phyloP scores from a whole-genome alignment of 2,113 vertebrate species.

The Pelodiscus sinensis region DNA sequence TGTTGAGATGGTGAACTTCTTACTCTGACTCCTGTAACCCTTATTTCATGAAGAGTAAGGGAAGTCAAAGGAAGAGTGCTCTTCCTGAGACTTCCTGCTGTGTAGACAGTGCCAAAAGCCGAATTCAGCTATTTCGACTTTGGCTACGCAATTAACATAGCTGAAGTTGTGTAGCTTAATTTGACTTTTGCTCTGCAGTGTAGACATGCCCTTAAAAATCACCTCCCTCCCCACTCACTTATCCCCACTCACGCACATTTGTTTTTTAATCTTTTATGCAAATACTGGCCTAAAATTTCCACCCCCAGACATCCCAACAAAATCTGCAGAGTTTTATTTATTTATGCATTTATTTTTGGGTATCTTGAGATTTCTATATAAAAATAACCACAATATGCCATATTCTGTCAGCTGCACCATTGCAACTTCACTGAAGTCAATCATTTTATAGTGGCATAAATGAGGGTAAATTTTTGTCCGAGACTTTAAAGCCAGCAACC shows the following conservation, averaged over 20 bases:
- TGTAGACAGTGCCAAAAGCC: too few relatives aligned
- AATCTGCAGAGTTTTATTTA: background rate
- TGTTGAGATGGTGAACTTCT: too few relatives aligned
- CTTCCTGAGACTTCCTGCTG: too few relatives aligned
- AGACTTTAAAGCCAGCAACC: conserved; percentile 51
- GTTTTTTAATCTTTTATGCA: conserved; percentile 45
- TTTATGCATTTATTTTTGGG: background rate
- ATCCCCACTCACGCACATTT: background rate
- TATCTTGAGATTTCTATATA: background rate
- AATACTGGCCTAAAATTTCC: background rate
- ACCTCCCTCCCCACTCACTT: background rate
- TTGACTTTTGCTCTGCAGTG: too few relatives aligned
- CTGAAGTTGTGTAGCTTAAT: too few relatives aligned
- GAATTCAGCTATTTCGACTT: too few relatives aligned
- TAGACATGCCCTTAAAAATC: background rate
- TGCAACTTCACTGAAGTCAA: conserved; percentile 16
- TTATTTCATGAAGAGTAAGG: too few relatives aligned
- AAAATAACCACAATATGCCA: conserved; percentile 9
- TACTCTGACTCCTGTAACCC: too few relatives aligned
- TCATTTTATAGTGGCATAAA: background rate
- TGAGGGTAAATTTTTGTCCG: conserved; percentile 10
- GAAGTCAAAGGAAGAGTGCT: too few relatives aligned
- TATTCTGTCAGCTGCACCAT: rapidly evolving
- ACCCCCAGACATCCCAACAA: background rate
- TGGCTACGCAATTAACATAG: too few relatives aligned